These are phyloP conservation scores for Chrysomallon squamiferum DNA, from an alignment of 1,140 invertebrate species.

Conservation along the genomic window DNA sequence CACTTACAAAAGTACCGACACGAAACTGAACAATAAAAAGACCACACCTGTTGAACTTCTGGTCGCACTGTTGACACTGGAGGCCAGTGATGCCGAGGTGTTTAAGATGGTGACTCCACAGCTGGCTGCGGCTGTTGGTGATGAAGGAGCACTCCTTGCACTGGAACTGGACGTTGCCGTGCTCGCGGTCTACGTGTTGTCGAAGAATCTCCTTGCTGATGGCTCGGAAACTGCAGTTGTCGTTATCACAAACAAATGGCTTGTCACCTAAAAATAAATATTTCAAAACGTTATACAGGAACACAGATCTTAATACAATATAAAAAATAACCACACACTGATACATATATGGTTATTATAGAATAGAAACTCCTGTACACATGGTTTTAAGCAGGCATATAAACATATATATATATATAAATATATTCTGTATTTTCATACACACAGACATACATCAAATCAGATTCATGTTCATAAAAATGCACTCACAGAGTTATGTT, in stretches of 20 bases:
- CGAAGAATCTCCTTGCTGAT: constrained; percentile 51
- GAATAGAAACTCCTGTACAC: no score
- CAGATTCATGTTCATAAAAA: no score
- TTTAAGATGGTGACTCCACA: constrained; percentile 59
- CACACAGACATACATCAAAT: no score
- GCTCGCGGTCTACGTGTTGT: constrained; percentile 54
- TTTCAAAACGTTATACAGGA: not conserved
- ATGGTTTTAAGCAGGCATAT: no score
- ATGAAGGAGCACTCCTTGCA: constrained; percentile 58
- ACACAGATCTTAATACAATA: no score
- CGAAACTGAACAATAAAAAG: no score
- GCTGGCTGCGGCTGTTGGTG: constrained; percentile 44
- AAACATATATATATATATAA: no score
- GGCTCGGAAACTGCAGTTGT: constrained; percentile 50
- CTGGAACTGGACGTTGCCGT: constrained; percentile 49
- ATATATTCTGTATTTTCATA: no score
- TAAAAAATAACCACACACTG: no score
- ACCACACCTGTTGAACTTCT: constrained; percentile 56
- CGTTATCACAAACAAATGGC: constrained; percentile 47
- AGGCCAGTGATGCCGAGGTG: constrained; percentile 49
- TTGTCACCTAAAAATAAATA: constrained; percentile 49
- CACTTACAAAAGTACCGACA: no score
- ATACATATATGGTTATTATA: no score
- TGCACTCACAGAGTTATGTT: no score
- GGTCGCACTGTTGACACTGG: constrained; percentile 54